Evolutionary conservation across 2,797 vertebrate genomes (phyloP), one percentile per base, ranked within the genome.

Genomic region (Acanthis flammea): DNA sequence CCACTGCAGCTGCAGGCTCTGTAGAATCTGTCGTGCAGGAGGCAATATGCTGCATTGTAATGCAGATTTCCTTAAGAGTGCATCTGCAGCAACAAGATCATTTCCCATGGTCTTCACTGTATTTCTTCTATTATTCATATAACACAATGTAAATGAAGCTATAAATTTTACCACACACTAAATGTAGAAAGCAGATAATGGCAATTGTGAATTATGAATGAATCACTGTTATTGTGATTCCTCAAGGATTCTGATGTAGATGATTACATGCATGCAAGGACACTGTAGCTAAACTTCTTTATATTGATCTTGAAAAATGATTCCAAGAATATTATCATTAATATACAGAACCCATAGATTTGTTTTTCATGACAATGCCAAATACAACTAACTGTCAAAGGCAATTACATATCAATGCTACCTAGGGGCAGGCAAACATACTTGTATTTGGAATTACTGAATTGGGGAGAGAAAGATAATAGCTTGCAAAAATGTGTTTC

Each of bases 121-220:
- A 98, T 98, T 98, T 97, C 98, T 98, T 98, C 98, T 98, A 98
- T 98, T 98, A 98, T 98, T 98, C 98, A 98, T 98, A 96, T 96
- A 97, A 97, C 97, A 98, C 98, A 98, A 98, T 98, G 98, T 98
- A 98, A 98, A 98, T 98, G 97, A 98, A 98, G 97, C 97, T 95
- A 98, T 98, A 98, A 98, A 98, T 98, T 98, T 97, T 96, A 95
- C 96, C 97, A 97, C 96, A 95, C 96, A 94, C 97, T 97, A 98
- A 97, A 98, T 97, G 97, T 90, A 95, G 97, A 97, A 97, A 96
- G 97, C 96, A 97, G 98, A 98, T 98, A 98, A 98, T 98, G 97
- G 98, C 98, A 98, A 98, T 96, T 91, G 97, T 98, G 98, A 98
- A 98, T 98, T 98, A 98, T 98, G 97, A 98, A 98, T 98, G 98